Evolutionary conservation across 2,113 vertebrate species (phyloP), one percentile per base, ranked within the genome.

Genomic region (Scortum barcoo): DNA sequence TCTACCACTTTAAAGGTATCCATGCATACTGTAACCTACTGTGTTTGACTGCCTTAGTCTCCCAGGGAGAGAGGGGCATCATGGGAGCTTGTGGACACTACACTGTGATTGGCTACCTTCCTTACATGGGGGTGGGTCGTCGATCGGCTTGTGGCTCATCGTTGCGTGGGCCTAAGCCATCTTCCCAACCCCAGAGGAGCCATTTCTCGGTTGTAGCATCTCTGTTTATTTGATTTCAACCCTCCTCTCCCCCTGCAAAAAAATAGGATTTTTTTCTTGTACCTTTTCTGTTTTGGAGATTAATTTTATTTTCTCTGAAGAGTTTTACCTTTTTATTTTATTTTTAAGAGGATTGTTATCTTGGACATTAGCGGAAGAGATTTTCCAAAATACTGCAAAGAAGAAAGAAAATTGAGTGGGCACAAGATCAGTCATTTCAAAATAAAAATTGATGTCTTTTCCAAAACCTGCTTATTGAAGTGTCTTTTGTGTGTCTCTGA

Each of bases 391-490:
- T 20, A 58, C 75, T 72, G 67, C 24, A 85, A 80, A 80, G 71
- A 80, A 72, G 28, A 83, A 73, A 80, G 56, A 73, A 72, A 90
- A 80, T 72, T 54, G 72, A 90, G 87, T 68, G 78, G 92, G 93
- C 91, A 93, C 82, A 87, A 92, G 80, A 89, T 78, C 46, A 92
- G 86, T 94, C 93, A 94, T 95, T 94, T 94, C 91, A 93, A 88
- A 95, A 95, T 95, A 95, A 96, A 95, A 91, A 72, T 86, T 81
- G 78, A 88, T 92, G 84, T 89, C 93, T 91, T 92, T 93, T 82
- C 87, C 90, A 89, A 87, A 91, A 71, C 5, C 2, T 40, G 42
- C 16, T 79, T 88, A 38, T 80, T 20, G 5, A 46, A 26, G 76
- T 91, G 57, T 92, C 19, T 88, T 80, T 69, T 90, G 17, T 88